Evolutionary conservation across 2,797 vertebrate genomes (phyloP).

Genomic region (Amblyopsis hoosieri): DNA sequence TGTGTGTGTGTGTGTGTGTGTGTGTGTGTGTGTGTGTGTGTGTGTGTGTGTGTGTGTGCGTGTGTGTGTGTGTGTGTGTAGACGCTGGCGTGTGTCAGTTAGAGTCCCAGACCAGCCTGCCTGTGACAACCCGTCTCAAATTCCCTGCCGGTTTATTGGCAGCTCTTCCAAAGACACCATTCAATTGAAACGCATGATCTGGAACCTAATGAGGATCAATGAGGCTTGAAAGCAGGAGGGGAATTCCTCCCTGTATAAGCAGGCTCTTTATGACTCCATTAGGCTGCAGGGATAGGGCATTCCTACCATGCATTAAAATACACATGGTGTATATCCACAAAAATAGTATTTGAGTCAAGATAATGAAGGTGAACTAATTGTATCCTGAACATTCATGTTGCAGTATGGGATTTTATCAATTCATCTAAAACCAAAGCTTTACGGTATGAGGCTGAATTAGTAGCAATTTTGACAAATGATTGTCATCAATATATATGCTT

Average conservation of each 20-base stretch:
- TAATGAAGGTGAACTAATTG: background rate
- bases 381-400: background rate
- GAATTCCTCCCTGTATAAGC: conserved; percentile 37
- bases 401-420: background rate
- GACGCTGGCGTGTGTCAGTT: conserved; percentile 24
- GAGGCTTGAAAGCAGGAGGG: conserved; percentile 51
- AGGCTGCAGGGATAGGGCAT: conserved; percentile 1
- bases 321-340: background rate
- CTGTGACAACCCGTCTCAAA: conserved; percentile 53
- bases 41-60: conserved; percentile 12
- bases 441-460: background rate
- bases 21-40: background rate
- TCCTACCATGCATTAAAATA: background rate
- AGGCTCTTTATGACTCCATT: conserved; percentile 27
- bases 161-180: conserved; percentile 63
- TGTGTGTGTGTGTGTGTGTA: conserved; percentile 18
- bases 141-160: conserved; percentile 61
- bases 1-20: conserved; percentile 6
- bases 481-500: background rate
- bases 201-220: conserved; percentile 63
- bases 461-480: background rate
- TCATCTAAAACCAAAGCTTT: background rate
- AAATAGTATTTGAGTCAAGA: no score
- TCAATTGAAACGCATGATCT: conserved; percentile 58
- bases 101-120: conserved; percentile 49